These are phyloP conservation scores for Xylocampa areola DNA, from an alignment of 2,888 invertebrate species.

Conservation along the genomic window DNA sequence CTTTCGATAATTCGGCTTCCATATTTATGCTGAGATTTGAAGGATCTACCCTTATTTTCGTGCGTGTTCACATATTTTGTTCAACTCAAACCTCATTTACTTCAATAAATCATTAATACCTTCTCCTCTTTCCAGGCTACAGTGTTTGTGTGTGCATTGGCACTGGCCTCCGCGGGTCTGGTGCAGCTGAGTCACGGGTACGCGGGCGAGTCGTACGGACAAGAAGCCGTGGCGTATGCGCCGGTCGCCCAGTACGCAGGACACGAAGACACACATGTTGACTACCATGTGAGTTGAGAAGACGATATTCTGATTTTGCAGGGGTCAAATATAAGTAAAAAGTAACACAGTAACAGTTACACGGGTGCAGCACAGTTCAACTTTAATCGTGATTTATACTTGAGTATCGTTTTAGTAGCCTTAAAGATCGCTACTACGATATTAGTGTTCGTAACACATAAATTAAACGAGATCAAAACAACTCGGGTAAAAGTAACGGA, in stretches of 20 bases:
- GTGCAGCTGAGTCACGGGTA: conserved; percentile 78
- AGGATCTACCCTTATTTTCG: too few species aligned
- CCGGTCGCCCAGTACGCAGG: conserved; percentile 79
- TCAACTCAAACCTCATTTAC: too few species aligned
- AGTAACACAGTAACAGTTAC: too few species aligned
- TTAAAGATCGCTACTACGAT: too few species aligned
- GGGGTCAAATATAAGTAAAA: not conserved
- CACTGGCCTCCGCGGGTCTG: conserved; percentile 82
- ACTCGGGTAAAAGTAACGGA: conserved; percentile 30
- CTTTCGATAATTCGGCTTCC: too few species aligned
- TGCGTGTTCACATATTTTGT: too few species aligned
- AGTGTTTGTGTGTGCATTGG: conserved; percentile 82
- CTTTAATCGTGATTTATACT: too few species aligned
- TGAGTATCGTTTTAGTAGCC: too few species aligned
- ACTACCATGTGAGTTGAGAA: conserved; percentile 80
- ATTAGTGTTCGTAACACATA: too few species aligned
- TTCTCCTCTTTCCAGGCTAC: conserved; percentile 71
- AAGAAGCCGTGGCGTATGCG: conserved; percentile 80
- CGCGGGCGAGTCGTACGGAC: conserved; percentile 79
- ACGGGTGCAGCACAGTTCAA: too few species aligned
- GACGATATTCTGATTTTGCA: not conserved
- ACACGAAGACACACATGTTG: conserved; percentile 84
- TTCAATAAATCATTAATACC: not conserved
- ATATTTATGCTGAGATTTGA: too few species aligned
- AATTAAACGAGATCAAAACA: conserved; percentile 22